Conservation (phyloP, 2,888 invertebrate species). For the Sphaerophoria taeniata region DNA sequence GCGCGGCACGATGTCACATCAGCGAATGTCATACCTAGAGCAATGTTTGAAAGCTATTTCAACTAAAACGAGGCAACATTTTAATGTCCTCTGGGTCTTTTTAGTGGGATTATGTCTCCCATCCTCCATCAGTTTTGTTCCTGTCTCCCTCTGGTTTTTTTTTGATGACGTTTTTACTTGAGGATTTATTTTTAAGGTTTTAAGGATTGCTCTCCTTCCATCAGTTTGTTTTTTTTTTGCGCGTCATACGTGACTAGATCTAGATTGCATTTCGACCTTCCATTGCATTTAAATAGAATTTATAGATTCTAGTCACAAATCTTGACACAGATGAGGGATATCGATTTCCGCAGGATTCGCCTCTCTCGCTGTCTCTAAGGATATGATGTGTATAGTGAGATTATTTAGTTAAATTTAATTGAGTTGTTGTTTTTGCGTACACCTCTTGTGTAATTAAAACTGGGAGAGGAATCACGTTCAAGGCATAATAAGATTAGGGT, state of each 20-base stretch:
- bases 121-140: background rate
- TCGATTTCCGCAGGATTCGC: background rate
- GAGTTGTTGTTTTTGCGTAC: background rate
- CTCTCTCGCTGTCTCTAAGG: background rate
- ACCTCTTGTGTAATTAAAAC: background rate
- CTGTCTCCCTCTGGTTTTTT: background rate
- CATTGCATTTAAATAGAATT: constrained; percentile 13
- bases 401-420: background rate
- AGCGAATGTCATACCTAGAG: too few relatives aligned
- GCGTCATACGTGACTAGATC: constrained; percentile 4
- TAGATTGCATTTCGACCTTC: background rate
- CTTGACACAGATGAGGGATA: constrained; percentile 7
- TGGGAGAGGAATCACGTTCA: background rate
- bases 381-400: background rate
- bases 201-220: constrained; percentile 2
- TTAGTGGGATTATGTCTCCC: constrained; percentile 13
- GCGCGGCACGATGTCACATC: too few relatives aligned
- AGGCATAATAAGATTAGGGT: background rate
- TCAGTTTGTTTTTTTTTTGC: background rate
- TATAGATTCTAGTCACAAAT: background rate
- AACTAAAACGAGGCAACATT: too few relatives aligned
- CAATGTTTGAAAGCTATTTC: too few relatives aligned
- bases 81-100: constrained; percentile 23
- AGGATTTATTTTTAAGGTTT: constrained; percentile 6
- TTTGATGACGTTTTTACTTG: too few relatives aligned